Conservation (phyloP, 2,797 vertebrate species). For the Uromys caudimaculatus region DNA sequence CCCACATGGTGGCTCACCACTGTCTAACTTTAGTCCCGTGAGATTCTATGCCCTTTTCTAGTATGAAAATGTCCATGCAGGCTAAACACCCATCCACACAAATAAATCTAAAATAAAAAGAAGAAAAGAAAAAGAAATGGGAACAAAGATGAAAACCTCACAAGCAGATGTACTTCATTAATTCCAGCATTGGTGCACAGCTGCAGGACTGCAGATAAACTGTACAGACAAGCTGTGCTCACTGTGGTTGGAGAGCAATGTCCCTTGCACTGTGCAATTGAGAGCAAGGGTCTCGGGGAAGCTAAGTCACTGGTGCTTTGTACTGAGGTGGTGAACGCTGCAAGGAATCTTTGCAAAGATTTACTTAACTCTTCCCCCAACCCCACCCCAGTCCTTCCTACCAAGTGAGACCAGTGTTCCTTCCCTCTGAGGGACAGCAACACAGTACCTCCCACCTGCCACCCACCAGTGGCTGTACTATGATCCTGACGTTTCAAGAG, state of each 20-base stretch:
- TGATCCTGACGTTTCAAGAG: not conserved
- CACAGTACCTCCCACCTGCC: not conserved
- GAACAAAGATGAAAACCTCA: not conserved
- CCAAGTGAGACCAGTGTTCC: not conserved
- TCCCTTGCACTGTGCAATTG: not conserved
- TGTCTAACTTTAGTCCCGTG: no score
- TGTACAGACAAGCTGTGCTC: not conserved
- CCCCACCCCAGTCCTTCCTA: not conserved
- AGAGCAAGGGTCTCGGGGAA: not conserved
- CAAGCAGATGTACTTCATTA: not conserved
- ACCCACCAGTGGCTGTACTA: not conserved
- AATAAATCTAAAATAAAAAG: no score
- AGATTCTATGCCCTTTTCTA: no score
- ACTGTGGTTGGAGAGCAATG: not conserved
- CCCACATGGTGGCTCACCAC: no score
- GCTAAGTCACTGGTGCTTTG: not conserved
- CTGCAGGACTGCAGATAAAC: not conserved
- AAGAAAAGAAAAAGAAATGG: not conserved
- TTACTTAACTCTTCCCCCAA: not conserved
- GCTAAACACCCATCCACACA: no score
- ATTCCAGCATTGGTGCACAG: not conserved
- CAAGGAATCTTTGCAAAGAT: not conserved
- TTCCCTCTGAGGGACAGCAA: not conserved
- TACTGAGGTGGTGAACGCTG: not conserved
- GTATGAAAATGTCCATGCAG: no score